These are phyloP conservation scores for Ricordea florida DNA, from an alignment of 92 coral and sea anemone genomes.

Conservation along the genomic window DNA sequence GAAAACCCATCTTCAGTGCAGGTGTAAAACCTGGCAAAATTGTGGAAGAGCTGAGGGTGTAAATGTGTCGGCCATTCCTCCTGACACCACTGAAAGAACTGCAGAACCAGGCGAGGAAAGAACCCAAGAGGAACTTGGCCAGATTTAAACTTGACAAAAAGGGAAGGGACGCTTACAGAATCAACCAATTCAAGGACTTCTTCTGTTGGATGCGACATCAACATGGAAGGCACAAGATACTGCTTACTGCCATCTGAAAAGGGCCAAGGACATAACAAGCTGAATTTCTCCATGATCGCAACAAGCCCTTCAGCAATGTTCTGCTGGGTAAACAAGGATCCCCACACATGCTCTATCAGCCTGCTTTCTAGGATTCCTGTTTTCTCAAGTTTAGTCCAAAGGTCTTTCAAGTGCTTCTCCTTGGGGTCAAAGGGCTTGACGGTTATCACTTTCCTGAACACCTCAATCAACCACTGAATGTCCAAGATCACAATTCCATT, in stretches of 20 bases:
- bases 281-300: conserved; percentile 65
- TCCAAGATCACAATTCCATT: conserved; percentile 39
- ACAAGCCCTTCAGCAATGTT: conserved; percentile 17
- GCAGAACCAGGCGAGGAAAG: conserved; percentile 48
- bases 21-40: too few species aligned
- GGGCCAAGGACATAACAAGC: conserved; percentile 50
- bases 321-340: conserved; percentile 1
- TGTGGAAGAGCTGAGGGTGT: too few species aligned
- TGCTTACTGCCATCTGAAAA: conserved; percentile 1
- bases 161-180: conserved; percentile 25
- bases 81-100: conserved; percentile 34
- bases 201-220: conserved; percentile 38
- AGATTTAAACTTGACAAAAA: conserved; percentile 31
- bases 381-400: conserved; percentile 41
- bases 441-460: conserved; percentile 65
- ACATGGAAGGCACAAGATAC: conserved; percentile 55
- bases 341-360: conserved; percentile 34
- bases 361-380: conserved; percentile 30
- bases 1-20: too few species aligned
- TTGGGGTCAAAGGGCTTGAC: conserved; percentile 12
- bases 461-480: conserved; percentile 64
- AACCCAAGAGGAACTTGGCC: conserved; percentile 39
- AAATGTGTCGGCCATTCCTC: too few species aligned
- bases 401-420: conserved; percentile 5
- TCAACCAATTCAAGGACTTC: not conserved